Evolutionary conservation across 2,113 vertebrate species (phyloP), one percentile per base, ranked within the genome.

Genomic region (Thalassarche chlororhynchos): DNA sequence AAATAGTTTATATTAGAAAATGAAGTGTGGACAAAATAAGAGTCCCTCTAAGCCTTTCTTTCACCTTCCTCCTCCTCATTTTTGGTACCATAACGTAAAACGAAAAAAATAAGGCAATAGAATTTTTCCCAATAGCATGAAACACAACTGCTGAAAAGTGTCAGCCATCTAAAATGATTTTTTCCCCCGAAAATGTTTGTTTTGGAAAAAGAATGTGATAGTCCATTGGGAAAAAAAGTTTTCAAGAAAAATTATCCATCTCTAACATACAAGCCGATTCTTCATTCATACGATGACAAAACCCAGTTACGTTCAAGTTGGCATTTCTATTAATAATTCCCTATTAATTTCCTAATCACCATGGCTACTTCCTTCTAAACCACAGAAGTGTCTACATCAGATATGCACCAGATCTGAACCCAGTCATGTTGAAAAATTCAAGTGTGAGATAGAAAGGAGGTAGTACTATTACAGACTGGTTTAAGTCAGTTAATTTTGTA

Each of bases 191-290:
- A 66, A 89, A 32, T 17, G 1, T 23, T 82, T 47, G 6, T n/a
- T 86, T 80, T 84, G 4, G 6, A 31, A 71, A 78, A 84, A 76
- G 5, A 68, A 55, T 29, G 11, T 31, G 4, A 25, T 47, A 64
- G 17, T 24, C 16, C 12, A 14, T 3, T 6, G 5, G 8, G 2
- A 8, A 17, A 24, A 34, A 31, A 9, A 12, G 1, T 24, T 52
- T 55, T 21, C 9, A 31, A n/a, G 32, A 61, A 70, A 84, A 57
- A 14, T 21, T 29, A 49, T 44, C 28, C 11, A 13, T 14, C 12
- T 85, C 8, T 55, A 71, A 49, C 11, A n/a, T 10, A 75, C 4
- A 61, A 87, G 65, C 4, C 8, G 62, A 31, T 38, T 36, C 17
- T 74, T 74, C 5, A 12, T 46, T 81, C 38, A 17, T 57, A 40